phyloP scores from a whole-genome alignment of 2,888 invertebrate genomes.

The Steinernema hermaphroditum region DNA sequence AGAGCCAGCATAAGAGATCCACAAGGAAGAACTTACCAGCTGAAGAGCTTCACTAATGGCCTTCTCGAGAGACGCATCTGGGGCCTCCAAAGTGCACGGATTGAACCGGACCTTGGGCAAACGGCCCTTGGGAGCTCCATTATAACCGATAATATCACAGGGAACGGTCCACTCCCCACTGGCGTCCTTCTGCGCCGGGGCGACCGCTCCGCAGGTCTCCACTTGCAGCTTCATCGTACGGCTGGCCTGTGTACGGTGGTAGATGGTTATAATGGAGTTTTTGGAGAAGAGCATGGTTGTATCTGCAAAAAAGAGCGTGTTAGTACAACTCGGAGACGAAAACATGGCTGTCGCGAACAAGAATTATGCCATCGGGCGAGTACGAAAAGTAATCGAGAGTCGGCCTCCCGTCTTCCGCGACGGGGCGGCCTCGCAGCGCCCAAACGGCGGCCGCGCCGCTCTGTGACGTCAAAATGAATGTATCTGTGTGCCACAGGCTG shows the following conservation, averaged over 20 bases:
- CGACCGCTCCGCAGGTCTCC: not conserved
- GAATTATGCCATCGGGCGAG: constrained; percentile 8
- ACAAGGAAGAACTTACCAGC: not conserved
- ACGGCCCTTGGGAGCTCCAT: constrained; percentile 4
- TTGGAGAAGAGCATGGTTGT: constrained; percentile 20
- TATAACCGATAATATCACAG: constrained; percentile 19
- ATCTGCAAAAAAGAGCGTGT: not conserved
- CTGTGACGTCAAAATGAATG: not conserved
- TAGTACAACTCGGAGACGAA: not conserved
- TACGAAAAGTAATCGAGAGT: constrained; percentile 1
- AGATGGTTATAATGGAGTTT: constrained; percentile 18
- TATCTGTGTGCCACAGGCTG: too few species aligned
- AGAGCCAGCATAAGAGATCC: not conserved
- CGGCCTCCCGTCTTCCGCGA: not conserved
- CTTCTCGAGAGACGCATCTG: not conserved
- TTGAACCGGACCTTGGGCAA: constrained; percentile 8
- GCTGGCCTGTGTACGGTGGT: not conserved
- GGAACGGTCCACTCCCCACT: not conserved
- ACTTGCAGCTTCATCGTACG: constrained; percentile 5
- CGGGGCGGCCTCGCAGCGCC: not conserved
- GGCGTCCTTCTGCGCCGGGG: not conserved
- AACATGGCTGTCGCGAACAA: not conserved
- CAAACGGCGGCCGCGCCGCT: not conserved
- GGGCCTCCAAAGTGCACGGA: not conserved
- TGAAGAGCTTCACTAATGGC: constrained; percentile 6